A percentile compares a stretch with the other conserved stretches of the same genome.
phyloP scores from a whole-genome alignment of 92 coral and sea anemone species.

The Phenganax marumi region DNA sequence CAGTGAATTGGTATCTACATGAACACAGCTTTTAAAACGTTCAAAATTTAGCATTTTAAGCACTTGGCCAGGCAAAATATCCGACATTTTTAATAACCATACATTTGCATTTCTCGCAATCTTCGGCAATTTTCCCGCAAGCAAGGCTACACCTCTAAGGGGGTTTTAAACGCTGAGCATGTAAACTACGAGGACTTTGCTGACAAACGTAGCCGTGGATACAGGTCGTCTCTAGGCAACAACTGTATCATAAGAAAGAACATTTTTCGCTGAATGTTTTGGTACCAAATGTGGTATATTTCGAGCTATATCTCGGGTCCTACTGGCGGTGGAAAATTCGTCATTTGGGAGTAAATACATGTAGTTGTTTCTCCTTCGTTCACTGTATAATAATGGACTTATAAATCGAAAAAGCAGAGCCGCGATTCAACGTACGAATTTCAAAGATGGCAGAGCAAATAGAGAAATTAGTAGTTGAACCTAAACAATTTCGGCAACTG shows the following conservation, averaged over 20 bases:
- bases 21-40: slow-evolving; percentile 15
- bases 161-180: slow-evolving; percentile 14
- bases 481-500: no score
- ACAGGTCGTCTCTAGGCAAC: slow-evolving; percentile 25
- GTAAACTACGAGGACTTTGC: background rate
- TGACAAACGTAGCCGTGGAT: slow-evolving; percentile 9
- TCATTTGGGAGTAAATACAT: background rate
- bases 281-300: slow-evolving; percentile 25
- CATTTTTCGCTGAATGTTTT: background rate
- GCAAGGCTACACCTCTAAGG: background rate
- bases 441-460: slow-evolving; percentile 3
- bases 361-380: background rate
- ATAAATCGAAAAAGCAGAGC: slow-evolving; percentile 40
- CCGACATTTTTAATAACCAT: no score
- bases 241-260: background rate
- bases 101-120: no score
- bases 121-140: background rate
- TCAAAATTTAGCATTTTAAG: background rate
- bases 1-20: slow-evolving; percentile 41
- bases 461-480: background rate
- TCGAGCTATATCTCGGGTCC: slow-evolving; percentile 6
- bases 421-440: slow-evolving; percentile 20
- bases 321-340: slow-evolving; percentile 7
- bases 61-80: background rate
- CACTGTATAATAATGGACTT: slow-evolving; percentile 13